A percentile compares a stretch with the other conserved stretches of the same genome.
These are phyloP conservation scores for Ginglymostoma cirratum DNA, from an alignment of 2,113 vertebrate species.

Conservation along the genomic window DNA sequence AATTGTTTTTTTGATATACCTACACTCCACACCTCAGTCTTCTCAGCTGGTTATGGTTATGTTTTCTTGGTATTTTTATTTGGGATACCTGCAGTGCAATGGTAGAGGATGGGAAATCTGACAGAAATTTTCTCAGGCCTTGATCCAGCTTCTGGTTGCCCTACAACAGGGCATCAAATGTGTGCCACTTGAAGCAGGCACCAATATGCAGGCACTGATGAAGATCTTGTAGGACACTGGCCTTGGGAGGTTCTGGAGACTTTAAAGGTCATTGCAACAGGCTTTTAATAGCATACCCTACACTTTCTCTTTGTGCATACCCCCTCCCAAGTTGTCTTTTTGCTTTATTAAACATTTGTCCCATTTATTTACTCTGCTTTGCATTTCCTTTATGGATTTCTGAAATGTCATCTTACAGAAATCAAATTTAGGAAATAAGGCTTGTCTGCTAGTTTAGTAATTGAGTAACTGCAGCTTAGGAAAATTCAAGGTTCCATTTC, in stretches of 20 bases:
- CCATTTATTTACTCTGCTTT: neutral
- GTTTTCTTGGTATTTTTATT: neutral
- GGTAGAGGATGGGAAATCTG: neutral
- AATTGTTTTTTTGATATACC: neutral
- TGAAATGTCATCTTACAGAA: neutral
- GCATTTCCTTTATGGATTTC: neutral
- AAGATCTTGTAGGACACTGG: neutral
- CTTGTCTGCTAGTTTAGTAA: neutral
- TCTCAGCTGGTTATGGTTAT: neutral
- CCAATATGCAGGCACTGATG: neutral
- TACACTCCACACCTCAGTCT: too few relatives aligned
- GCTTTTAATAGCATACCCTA: neutral
- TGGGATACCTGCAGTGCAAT: neutral
- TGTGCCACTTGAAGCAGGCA: neutral
- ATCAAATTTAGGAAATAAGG: neutral
- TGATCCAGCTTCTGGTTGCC: neutral
- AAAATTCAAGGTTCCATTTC: neutral
- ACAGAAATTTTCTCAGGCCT: neutral
- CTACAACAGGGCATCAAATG: neutral
- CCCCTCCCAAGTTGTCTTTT: neutral
- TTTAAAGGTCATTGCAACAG: neutral
- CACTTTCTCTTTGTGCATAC: neutral
- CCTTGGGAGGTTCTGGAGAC: neutral
- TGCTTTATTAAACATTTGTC: neutral
- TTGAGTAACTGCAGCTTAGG: neutral